Conservation (phyloP, 2,797 vertebrate genomes). For the Corythornis leucogaster region DNA sequence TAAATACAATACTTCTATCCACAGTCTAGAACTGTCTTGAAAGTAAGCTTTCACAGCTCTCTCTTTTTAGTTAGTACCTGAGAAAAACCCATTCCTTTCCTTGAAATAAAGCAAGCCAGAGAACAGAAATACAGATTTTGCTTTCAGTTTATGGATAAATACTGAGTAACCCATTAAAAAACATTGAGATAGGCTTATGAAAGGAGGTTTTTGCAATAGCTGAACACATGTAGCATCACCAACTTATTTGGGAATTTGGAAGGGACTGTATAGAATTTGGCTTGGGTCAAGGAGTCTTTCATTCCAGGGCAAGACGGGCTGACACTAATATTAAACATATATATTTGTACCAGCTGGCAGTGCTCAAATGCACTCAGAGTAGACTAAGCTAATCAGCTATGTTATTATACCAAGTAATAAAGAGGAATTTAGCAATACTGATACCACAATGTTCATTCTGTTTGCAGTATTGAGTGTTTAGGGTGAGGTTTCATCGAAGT, state of each 20-base stretch:
- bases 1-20: background rate
- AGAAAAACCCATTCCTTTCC: background rate
- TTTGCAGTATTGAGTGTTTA: background rate
- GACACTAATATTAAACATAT: background rate
- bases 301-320: background rate
- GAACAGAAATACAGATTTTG: background rate
- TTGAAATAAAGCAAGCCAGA: background rate
- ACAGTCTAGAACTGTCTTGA: background rate
- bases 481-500: background rate
- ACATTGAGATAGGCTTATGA: background rate
- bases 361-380: background rate
- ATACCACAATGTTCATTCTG: background rate
- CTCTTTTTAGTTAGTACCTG: background rate
- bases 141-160: background rate
- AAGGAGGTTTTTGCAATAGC: background rate
- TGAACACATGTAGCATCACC: background rate
- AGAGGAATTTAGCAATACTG: background rate
- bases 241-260: background rate
- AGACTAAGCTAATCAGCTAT: background rate
- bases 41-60: background rate
- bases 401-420: background rate
- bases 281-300: too few relatives aligned
- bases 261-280: background rate
- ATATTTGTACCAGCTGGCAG: background rate
- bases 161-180: background rate